These are phyloP conservation scores for Drosophila ironensis DNA, from an alignment of 1,140 invertebrate genomes.

Conservation along the genomic window DNA sequence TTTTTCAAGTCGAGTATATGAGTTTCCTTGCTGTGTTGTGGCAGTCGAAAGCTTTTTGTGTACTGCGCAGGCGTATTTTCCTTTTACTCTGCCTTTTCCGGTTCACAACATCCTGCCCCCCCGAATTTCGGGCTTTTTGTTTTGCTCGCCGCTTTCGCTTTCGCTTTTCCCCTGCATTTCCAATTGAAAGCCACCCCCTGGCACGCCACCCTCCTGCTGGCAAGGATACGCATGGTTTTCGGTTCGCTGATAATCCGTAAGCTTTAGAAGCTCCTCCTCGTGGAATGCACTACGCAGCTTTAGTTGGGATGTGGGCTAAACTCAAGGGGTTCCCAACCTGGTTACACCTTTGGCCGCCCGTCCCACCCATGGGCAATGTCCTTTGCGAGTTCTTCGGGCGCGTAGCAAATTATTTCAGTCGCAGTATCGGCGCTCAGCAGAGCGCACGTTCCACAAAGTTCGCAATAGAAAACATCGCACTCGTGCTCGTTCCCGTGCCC, in stretches of 20 bases:
- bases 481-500: no score
- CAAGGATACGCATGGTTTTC: conserved; percentile 18
- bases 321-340: conserved; percentile 8
- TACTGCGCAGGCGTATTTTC: conserved; percentile 21
- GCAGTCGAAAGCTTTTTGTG: neutral
- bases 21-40: neutral
- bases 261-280: conserved; percentile 28
- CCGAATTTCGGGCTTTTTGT: conserved; percentile 32
- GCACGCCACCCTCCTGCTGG: neutral
- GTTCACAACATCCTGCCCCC: neutral
- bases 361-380: neutral
- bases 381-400: conserved; percentile 15
- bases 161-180: conserved; percentile 10
- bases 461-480: neutral
- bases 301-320: neutral
- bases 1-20: neutral
- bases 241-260: conserved; percentile 22
- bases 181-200: no score
- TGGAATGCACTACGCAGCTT: conserved; percentile 30
- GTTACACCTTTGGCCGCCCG: neutral
- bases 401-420: conserved; percentile 36
- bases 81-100: neutral
- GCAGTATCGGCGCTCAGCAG: conserved; percentile 39
- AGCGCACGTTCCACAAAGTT: conserved; percentile 20
- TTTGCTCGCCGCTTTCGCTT: conserved; percentile 42